Percentiles rank a stretch among this genome's conserved stretches.
These are phyloP conservation scores for Yponomeuta plumbellus DNA, from an alignment of 2,888 invertebrate genomes.

Conservation along the genomic window DNA sequence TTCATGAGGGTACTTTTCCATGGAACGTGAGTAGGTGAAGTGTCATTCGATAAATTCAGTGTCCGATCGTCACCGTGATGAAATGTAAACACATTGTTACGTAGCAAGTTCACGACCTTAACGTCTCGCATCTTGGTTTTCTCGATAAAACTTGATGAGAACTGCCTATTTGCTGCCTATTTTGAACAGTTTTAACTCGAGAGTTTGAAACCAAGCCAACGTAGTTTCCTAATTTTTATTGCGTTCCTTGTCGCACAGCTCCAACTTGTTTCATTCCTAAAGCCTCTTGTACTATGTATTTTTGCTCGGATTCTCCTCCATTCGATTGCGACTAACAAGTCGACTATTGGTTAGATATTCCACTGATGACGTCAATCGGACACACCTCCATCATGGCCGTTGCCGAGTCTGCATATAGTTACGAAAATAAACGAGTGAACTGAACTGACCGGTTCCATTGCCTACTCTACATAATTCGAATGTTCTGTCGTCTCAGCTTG, in stretches of 20 bases:
- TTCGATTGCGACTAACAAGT: background rate
- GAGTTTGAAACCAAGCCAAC: too few relatives aligned
- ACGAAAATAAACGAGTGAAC: background rate
- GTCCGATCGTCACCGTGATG: slow-evolving; percentile 22
- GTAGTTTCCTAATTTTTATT: too few relatives aligned
- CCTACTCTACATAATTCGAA: background rate
- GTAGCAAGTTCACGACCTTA: slow-evolving; percentile 12
- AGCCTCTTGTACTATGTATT: too few relatives aligned
- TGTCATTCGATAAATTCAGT: background rate
- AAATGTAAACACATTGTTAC: slow-evolving; percentile 28
- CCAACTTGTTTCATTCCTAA: too few relatives aligned
- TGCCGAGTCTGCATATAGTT: background rate
- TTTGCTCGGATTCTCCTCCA: background rate
- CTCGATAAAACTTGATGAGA: background rate
- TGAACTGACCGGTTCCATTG: background rate
- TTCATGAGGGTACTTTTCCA: background rate
- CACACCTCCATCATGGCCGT: background rate
- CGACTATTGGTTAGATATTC: background rate
- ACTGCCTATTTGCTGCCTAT: background rate
- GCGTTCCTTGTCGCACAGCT: too few relatives aligned
- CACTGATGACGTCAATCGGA: background rate
- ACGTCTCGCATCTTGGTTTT: background rate
- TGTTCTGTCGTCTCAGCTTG: too few relatives aligned
- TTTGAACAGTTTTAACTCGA: too few relatives aligned
- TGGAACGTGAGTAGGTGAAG: background rate